These are phyloP conservation scores for Tyrannus savana DNA, from an alignment of 2,113 vertebrate species.

Conservation along the genomic window DNA sequence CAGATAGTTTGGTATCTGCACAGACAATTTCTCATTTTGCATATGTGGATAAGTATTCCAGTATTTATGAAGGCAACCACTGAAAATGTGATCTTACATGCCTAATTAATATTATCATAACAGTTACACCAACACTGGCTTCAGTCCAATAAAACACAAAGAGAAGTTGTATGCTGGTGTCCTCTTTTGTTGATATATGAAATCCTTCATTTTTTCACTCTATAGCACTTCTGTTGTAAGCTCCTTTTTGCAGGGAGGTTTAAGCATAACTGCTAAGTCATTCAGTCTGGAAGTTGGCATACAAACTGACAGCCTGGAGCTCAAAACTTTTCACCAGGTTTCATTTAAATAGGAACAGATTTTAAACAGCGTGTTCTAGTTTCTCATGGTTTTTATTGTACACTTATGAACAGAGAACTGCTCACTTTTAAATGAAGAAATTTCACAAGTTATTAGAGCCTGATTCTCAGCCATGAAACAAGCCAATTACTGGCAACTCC, in stretches of 20 bases:
- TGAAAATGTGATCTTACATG: slow-evolving; percentile 59
- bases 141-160: slow-evolving; percentile 45
- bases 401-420: background rate
- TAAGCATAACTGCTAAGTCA: slow-evolving; percentile 31
- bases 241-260: slow-evolving; percentile 2
- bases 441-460: slow-evolving; percentile 17
- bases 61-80: slow-evolving; percentile 16
- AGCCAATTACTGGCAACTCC: background rate
- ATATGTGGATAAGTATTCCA: background rate
- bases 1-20: background rate
- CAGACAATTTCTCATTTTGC: slow-evolving; percentile 21
- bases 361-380: background rate
- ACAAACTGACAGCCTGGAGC: slow-evolving; percentile 28
- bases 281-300: slow-evolving; percentile 27
- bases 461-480: background rate
- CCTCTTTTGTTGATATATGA: slow-evolving; percentile 36
- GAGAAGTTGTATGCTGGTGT: slow-evolving; percentile 45
- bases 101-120: slow-evolving; percentile 58
- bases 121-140: slow-evolving; percentile 4
- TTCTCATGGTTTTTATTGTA: background rate
- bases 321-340: slow-evolving; percentile 40
- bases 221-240: slow-evolving; percentile 38
- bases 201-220: slow-evolving; percentile 46
- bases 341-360: slow-evolving; percentile 25
- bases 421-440: slow-evolving; percentile 19